Percentiles rank a stretch among this genome's conserved stretches.
Conservation (phyloP, 2,888 invertebrate species). For the Thymelicus sylvestris region DNA sequence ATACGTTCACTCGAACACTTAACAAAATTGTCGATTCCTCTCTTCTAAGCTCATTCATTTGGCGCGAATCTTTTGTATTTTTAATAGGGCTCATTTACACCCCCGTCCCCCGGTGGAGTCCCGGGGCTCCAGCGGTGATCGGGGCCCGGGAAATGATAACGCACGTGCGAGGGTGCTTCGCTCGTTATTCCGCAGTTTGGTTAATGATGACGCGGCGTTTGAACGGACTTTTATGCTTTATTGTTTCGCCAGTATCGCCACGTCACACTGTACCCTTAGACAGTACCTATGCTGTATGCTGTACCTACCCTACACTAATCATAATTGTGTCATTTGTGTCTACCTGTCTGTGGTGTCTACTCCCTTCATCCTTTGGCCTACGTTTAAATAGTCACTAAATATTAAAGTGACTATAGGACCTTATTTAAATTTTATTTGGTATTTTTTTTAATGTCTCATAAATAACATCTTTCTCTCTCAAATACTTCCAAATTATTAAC, state of each 20-base stretch:
- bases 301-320: too few species aligned
- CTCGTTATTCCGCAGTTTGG: constrained; percentile 43
- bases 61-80: constrained; percentile 39
- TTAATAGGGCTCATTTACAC: constrained; percentile 47
- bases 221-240: constrained; percentile 8
- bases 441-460: too few species aligned
- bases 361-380: neutral
- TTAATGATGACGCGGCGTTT: constrained; percentile 43
- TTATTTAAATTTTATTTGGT: too few species aligned
- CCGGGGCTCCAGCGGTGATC: constrained; percentile 29
- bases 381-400: too few species aligned
- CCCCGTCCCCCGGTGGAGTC: constrained; percentile 2
- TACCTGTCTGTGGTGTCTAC: too few species aligned
- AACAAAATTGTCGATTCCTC: constrained; percentile 16
- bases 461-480: too few species aligned
- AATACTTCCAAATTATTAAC: too few species aligned
- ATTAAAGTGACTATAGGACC: too few species aligned
- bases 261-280: neutral
- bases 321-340: too few species aligned
- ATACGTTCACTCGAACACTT: constrained; percentile 7
- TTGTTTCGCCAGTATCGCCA: neutral
- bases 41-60: constrained; percentile 15
- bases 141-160: constrained; percentile 9
- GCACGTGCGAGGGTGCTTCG: constrained; percentile 12
- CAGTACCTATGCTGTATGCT: too few species aligned